Percentiles rank a stretch among this genome's conserved stretches.
Evolutionary conservation across 2,797 vertebrate species (phyloP).

Genomic region (Cichlasoma orientale): DNA sequence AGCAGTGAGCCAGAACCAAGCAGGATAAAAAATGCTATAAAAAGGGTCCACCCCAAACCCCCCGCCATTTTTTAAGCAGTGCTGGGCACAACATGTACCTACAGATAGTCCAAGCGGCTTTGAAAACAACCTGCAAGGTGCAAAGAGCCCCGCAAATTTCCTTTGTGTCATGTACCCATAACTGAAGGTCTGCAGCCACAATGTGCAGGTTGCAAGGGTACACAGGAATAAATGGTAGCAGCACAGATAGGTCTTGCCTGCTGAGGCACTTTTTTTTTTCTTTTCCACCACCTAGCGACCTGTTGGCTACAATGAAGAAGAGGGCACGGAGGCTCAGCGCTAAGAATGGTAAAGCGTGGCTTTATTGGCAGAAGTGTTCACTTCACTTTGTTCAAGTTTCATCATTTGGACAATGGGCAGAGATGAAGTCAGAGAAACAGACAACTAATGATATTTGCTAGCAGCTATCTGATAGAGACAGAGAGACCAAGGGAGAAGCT

Average conservation of each 20-base stretch:
- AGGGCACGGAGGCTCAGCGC: constrained; percentile 20
- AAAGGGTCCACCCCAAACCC: constrained; percentile 19
- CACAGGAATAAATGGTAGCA: constrained; percentile 49
- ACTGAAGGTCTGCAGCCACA: constrained; percentile 49
- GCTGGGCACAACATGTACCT: constrained; percentile 44
- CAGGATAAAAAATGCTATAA: constrained; percentile 49
- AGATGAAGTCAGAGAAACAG: constrained; percentile 63
- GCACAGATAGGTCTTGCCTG: constrained; percentile 30
- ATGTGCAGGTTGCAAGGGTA: constrained; percentile 40
- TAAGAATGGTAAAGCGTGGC: constrained; percentile 46
- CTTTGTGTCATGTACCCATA: constrained; percentile 32
- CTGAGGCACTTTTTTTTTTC: neutral
- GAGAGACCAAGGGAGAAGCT: constrained; percentile 53
- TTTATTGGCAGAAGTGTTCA: constrained; percentile 60
- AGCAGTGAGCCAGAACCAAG: constrained; percentile 62
- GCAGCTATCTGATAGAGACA: constrained; percentile 65
- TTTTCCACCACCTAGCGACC: constrained; percentile 26
- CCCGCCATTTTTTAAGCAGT: neutral
- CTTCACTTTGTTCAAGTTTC: constrained; percentile 66
- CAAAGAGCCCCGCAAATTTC: constrained; percentile 35
- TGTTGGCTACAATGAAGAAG: constrained; percentile 41
- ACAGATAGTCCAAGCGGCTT: constrained; percentile 34
- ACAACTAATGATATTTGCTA: constrained; percentile 77
- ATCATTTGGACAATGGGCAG: constrained; percentile 61
- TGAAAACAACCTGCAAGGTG: constrained; percentile 26